Percentiles rank a stretch among this genome's conserved stretches.
Evolutionary conservation across 2,888 invertebrate species (phyloP).

Genomic region (Norana najaformis): DNA sequence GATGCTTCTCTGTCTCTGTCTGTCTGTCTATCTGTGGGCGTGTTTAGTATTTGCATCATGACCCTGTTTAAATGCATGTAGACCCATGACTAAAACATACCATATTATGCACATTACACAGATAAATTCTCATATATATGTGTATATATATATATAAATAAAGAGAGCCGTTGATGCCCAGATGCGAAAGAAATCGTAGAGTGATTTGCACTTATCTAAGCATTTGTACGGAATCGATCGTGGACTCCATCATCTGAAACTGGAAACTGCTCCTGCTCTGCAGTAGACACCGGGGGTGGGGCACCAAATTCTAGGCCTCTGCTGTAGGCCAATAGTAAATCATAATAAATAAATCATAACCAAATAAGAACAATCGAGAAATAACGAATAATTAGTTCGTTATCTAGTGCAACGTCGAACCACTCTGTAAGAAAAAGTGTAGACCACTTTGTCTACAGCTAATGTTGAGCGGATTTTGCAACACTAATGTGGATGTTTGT

Average conservation of each 20-base stretch:
- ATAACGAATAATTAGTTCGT: neutral
- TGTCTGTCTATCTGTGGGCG: neutral
- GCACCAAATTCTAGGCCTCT: neutral
- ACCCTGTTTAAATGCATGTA: neutral
- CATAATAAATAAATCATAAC: neutral
- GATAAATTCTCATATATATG: neutral
- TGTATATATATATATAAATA: too few relatives aligned
- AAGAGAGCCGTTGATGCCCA: neutral
- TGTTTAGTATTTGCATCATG: neutral
- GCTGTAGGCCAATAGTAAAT: neutral
- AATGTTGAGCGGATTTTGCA: too few relatives aligned
- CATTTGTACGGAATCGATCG: neutral
- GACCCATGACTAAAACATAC: too few relatives aligned
- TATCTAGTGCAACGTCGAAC: neutral
- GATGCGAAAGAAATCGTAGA: conserved; percentile 1
- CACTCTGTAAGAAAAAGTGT: too few relatives aligned
- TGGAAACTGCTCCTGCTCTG: neutral
- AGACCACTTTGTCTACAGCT: too few relatives aligned
- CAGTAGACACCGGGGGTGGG: neutral
- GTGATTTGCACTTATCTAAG: neutral
- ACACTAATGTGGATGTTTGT: too few relatives aligned
- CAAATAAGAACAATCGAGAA: neutral
- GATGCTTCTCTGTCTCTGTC: neutral
- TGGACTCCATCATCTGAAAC: neutral
- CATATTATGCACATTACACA: too few relatives aligned